These are phyloP conservation scores for Papilio elwesi DNA, from an alignment of 2,888 invertebrate genomes.

Conservation along the genomic window DNA sequence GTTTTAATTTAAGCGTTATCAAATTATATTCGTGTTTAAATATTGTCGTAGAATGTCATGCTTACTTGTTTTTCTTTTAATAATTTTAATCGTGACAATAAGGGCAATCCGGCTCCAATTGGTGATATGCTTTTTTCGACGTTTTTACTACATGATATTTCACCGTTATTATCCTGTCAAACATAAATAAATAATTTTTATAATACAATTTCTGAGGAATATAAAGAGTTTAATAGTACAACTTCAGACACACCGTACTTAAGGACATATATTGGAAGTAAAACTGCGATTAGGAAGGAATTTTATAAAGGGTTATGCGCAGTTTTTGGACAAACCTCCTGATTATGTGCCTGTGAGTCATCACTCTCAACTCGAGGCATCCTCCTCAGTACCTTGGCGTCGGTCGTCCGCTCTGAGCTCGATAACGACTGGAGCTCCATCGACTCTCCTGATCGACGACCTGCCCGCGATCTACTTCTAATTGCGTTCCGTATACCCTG, in stretches of 20 bases:
- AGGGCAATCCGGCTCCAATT: conserved; percentile 92
- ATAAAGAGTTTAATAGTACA: no score
- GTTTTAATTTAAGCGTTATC: background rate
- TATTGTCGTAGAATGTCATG: background rate
- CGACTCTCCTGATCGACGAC: conserved; percentile 85
- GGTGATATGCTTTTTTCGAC: conserved; percentile 86
- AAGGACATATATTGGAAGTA: background rate
- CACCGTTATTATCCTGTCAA: conserved; percentile 72
- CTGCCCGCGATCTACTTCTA: conserved; percentile 81
- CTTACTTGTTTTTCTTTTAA: conserved; percentile 92
- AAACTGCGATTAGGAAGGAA: background rate
- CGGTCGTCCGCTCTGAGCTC: conserved; percentile 70
- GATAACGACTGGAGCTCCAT: conserved; percentile 83
- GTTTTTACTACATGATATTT: conserved; percentile 79
- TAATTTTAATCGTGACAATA: conserved; percentile 90
- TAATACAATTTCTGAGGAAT: background rate
- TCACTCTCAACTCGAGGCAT: conserved; percentile 91
- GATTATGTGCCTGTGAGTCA: conserved; percentile 82
- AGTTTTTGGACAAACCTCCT: conserved; percentile 56
- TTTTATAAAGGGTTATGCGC: conserved; percentile 11
- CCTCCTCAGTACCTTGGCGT: conserved; percentile 85
- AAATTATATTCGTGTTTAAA: background rate
- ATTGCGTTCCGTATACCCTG: conserved; percentile 85
- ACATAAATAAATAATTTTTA: background rate
- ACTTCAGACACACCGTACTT: no score